Evolutionary conservation across 2,797 vertebrate genomes (phyloP), one percentile per base, ranked within the genome.

Genomic region (Urophycis tenuis): DNA sequence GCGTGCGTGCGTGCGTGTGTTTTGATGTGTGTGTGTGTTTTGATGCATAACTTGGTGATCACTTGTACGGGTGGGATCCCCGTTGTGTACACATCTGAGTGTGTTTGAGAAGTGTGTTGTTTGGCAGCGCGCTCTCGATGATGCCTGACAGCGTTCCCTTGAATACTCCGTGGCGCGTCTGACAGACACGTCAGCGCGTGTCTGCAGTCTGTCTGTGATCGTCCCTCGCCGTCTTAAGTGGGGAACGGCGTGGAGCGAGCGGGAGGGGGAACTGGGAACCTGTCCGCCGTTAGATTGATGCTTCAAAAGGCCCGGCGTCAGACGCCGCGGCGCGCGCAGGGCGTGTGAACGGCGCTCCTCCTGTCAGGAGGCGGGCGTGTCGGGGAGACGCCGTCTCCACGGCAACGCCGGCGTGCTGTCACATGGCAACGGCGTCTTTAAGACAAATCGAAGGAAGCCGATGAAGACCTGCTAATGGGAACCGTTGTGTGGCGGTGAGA

Each of bases 101-200:
- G 49, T 67, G 9, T 78, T 64, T 74, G 67, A 36, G 60, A 60
- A 36, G 36, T 77, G 60, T 36, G 72, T 33, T n/a, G n/a, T 79
- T 70, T 79, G 79, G 8, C 1, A 10, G 53, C 22, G 53, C 80
- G 82, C 79, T 80, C 79, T 77, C 39, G 78, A 90, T 85, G 75
- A 81, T 85, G 85, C 29, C 82, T 85, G 88, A 89, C 85, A 88
- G 83, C 75, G 77, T 85, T 88, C 83, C 39, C 72, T 74, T 80
- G 81, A 82, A 89, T 84, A 89, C 60, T 29, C 78, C 86, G 83
- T 85, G 85, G 71, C 76, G 15, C 53, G 70, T 81, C 75, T 81
- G 86, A 87, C 87, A 87, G 82, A 73, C 84, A 8, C 78, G 22
- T 29, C 60, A 25, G 60, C 4, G n/a, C 60, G 74, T 86, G 86